Evolutionary conservation across 2,888 invertebrate species (phyloP).

Genomic region (Xiphydria camelus): DNA sequence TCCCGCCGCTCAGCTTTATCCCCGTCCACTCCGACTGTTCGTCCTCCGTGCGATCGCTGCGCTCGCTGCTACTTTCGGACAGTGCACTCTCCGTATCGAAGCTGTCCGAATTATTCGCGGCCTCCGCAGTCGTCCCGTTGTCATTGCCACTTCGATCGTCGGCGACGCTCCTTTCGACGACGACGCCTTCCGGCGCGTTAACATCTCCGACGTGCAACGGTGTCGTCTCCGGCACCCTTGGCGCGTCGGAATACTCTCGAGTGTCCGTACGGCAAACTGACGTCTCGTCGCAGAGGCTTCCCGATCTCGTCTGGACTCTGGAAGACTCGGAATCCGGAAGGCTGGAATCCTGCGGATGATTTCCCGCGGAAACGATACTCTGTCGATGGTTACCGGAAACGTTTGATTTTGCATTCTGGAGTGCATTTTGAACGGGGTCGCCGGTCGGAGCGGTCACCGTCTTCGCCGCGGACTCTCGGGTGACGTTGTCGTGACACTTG

Average conservation of each 20-base stretch:
- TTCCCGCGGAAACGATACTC: constrained; percentile 43
- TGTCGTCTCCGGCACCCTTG: constrained; percentile 12
- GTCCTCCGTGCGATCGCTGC: constrained; percentile 46
- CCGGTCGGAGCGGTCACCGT: constrained; percentile 11
- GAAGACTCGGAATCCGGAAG: constrained; percentile 53
- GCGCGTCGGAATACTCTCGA: constrained; percentile 18
- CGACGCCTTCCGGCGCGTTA: not conserved
- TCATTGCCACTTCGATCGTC: constrained; percentile 1
- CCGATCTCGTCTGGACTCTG: constrained; percentile 53
- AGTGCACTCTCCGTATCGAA: constrained; percentile 42
- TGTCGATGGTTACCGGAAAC: constrained; percentile 30
- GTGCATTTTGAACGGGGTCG: constrained; percentile 19
- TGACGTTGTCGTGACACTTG: constrained; percentile 10
- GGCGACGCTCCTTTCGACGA: not conserved
- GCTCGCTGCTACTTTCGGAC: constrained; percentile 47
- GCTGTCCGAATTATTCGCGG: constrained; percentile 24
- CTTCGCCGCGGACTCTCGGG: constrained; percentile 11
- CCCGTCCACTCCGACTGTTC: constrained; percentile 57
- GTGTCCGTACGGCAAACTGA: no score
- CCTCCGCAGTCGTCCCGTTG: not conserved
- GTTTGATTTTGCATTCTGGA: constrained; percentile 22
- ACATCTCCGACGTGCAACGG: not conserved
- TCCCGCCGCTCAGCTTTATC: constrained; percentile 64
- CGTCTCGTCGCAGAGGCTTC: constrained; percentile 40
- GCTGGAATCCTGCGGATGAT: constrained; percentile 50